Conservation (phyloP, 2,888 invertebrate species). For the Sialis lutaria region DNA sequence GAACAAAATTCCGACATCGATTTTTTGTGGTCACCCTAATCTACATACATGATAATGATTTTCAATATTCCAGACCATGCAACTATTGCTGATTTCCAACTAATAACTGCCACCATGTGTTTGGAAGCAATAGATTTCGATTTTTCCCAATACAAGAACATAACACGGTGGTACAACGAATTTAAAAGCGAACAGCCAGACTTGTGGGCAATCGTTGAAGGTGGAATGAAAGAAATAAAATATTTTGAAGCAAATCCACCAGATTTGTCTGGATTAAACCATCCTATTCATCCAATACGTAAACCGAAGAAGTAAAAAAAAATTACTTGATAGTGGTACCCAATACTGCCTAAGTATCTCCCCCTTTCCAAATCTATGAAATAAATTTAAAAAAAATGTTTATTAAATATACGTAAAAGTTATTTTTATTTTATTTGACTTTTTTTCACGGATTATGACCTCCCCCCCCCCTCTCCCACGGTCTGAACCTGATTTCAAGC, state of each 20-base stretch:
- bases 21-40: not conserved
- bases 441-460: too few relatives aligned
- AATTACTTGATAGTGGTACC: too few relatives aligned
- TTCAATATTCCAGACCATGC: slow-evolving; percentile 30
- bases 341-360: too few relatives aligned
- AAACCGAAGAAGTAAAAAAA: slow-evolving; percentile 19
- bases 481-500: too few relatives aligned
- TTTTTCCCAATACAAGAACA: slow-evolving; percentile 37
- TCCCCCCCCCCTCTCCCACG: too few relatives aligned
- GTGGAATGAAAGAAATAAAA: slow-evolving; percentile 48
- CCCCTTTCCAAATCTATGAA: too few relatives aligned
- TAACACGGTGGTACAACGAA: slow-evolving; percentile 47
- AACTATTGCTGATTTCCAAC: slow-evolving; percentile 59
- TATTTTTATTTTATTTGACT: too few relatives aligned
- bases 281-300: slow-evolving; percentile 55
- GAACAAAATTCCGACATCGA: too few relatives aligned
- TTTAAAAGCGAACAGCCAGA: slow-evolving; percentile 50
- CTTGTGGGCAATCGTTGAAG: slow-evolving; percentile 50
- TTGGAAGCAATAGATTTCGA: slow-evolving; percentile 53
- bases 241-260: slow-evolving; percentile 55
- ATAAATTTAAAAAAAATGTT: too few relatives aligned
- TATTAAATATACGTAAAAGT: too few relatives aligned
- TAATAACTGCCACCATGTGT: slow-evolving; percentile 53
- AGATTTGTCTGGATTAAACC: slow-evolving; percentile 47
- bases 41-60: not conserved